Conservation (phyloP, 2,888 invertebrate species). For the Caenorhabditis angaria region DNA sequence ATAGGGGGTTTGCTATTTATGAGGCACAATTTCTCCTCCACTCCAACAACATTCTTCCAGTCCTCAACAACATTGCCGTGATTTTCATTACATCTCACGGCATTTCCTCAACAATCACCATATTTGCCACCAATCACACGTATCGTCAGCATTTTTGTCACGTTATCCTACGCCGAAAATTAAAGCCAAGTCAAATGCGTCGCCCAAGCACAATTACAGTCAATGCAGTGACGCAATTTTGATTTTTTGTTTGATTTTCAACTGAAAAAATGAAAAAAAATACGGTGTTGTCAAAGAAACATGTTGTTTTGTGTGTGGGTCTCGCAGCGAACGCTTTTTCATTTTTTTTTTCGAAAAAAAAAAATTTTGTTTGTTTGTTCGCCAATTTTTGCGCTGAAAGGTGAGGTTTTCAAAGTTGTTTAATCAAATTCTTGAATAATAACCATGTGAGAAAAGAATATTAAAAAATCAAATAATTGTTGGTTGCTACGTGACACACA, state of each 20-base stretch:
- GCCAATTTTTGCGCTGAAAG: no score
- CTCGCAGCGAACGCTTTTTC: background rate
- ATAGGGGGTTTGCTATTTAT: background rate
- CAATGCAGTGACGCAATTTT: no score
- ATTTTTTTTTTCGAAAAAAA: background rate
- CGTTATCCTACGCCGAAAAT: constrained; percentile 15
- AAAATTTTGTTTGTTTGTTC: background rate
- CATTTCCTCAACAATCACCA: constrained; percentile 28
- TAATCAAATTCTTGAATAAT: no score
- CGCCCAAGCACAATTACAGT: constrained; percentile 17
- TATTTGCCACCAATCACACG: constrained; percentile 28
- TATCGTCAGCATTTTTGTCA: constrained; percentile 21
- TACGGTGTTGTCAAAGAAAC: constrained; percentile 24
- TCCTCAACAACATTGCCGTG: constrained; percentile 33
- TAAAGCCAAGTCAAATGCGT: no score
- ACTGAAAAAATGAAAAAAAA: no score
- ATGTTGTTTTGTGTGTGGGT: constrained; percentile 14
- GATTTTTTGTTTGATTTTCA: no score
- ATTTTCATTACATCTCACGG: constrained; percentile 33
- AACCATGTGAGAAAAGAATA: background rate
- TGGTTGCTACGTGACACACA: constrained; percentile 1
- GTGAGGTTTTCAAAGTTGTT: no score
- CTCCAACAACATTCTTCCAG: constrained; percentile 7
- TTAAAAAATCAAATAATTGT: background rate
- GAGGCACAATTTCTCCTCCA: background rate